Evolutionary conservation across 30 jellyfish, hydroid and myxozoan species (phyloP).

Genomic region (Cassiopea xamachana): DNA sequence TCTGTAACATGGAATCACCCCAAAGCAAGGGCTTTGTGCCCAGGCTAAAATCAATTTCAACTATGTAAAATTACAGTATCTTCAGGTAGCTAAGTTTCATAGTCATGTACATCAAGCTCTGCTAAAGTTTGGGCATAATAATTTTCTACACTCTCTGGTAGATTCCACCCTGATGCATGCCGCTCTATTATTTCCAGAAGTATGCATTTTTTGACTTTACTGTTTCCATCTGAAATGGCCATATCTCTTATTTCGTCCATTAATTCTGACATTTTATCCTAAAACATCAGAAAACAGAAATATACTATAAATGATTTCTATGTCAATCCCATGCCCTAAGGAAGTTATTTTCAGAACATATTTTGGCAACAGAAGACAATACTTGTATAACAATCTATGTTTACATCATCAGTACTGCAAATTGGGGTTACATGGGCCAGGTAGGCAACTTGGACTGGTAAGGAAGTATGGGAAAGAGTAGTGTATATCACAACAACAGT

Average conservation of each 20-base stretch:
- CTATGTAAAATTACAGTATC: neutral
- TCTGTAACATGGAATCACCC: no score
- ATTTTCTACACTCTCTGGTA: conserved; percentile 42
- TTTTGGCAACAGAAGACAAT: neutral
- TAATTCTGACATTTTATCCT: conserved; percentile 78
- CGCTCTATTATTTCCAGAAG: conserved; percentile 73
- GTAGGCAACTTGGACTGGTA: neutral
- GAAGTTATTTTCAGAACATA: neutral
- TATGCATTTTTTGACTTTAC: conserved; percentile 59
- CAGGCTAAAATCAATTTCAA: no score
- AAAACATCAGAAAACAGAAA: neutral
- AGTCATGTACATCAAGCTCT: neutral
- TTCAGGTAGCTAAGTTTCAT: neutral
- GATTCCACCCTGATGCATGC: conserved; percentile 76
- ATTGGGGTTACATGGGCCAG: neutral
- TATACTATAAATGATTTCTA: neutral
- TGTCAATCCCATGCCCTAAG: no score
- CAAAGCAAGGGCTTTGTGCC: no score
- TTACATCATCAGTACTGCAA: neutral
- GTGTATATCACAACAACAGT: no score
- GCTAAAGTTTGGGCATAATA: conserved; percentile 53
- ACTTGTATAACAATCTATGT: neutral
- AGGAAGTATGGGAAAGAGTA: no score
- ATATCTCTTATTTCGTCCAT: conserved; percentile 50
- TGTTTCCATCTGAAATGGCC: conserved; percentile 50